Conservation (phyloP, 2,797 vertebrate genomes). For the Lithobates sylvaticus region DNA sequence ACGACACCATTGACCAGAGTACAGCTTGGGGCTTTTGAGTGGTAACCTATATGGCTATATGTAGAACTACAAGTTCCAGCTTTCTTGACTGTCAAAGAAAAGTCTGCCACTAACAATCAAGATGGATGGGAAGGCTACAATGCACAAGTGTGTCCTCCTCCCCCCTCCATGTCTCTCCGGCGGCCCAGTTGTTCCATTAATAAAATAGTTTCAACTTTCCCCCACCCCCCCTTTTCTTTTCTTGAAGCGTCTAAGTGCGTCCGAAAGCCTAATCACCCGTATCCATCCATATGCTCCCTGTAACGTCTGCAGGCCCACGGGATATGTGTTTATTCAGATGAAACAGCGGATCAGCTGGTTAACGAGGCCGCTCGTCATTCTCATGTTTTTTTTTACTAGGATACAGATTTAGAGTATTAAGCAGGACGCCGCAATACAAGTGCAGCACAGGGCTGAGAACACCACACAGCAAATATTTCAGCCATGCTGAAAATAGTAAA, state of each 20-base stretch:
- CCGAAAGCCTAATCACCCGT: not conserved
- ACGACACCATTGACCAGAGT: too few species aligned
- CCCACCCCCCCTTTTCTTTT: not conserved
- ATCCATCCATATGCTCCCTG: not conserved
- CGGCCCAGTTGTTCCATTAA: not conserved
- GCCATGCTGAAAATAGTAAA: too few species aligned
- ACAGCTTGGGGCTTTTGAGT: too few species aligned
- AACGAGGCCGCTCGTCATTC: not conserved
- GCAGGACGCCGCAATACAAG: not conserved
- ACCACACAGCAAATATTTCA: too few species aligned
- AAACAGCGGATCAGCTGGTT: constrained; percentile 28
- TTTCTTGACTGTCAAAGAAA: too few species aligned
- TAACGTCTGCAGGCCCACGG: not conserved
- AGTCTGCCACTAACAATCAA: too few species aligned
- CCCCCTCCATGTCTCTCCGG: too few species aligned
- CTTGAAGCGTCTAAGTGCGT: not conserved
- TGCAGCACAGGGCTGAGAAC: too few species aligned
- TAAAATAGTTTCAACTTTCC: not conserved
- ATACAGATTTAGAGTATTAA: not conserved
- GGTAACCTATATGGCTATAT: not conserved
- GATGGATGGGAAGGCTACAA: too few species aligned
- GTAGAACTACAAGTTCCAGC: not conserved
- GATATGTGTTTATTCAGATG: not conserved
- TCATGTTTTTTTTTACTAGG: not conserved
- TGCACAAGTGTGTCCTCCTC: not conserved